A percentile compares a stretch with the other conserved stretches of the same genome.
Evolutionary conservation across 1,140 invertebrate genomes (phyloP).

Genomic region (Aphelinus certus): DNA sequence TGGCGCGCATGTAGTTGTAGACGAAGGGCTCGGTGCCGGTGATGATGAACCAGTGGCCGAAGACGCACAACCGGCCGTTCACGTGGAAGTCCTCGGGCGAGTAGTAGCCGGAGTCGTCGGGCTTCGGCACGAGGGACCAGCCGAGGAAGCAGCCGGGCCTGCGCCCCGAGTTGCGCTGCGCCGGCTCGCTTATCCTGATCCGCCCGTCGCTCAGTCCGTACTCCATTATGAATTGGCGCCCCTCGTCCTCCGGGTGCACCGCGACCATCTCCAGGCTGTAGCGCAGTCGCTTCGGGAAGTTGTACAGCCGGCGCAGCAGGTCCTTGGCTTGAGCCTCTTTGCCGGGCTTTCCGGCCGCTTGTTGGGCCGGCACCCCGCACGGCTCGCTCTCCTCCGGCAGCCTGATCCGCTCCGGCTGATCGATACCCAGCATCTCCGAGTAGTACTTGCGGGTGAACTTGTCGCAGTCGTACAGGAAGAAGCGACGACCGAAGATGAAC

Average conservation of each 20-base stretch:
- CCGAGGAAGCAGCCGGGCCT: slow-evolving; percentile 77
- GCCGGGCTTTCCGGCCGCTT: neutral
- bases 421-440: slow-evolving; percentile 61
- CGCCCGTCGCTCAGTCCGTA: slow-evolving; percentile 73
- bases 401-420: slow-evolving; percentile 52
- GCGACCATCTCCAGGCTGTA: slow-evolving; percentile 74
- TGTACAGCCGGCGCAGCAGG: slow-evolving; percentile 71
- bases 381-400: neutral
- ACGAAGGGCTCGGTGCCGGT: slow-evolving; percentile 75
- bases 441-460: slow-evolving; percentile 83
- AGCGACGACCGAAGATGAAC: slow-evolving; percentile 73
- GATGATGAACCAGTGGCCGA: slow-evolving; percentile 74
- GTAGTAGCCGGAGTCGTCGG: slow-evolving; percentile 65
- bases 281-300: slow-evolving; percentile 71
- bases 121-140: slow-evolving; percentile 74
- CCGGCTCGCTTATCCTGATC: slow-evolving; percentile 71
- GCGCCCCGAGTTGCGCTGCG: slow-evolving; percentile 74
- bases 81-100: slow-evolving; percentile 76
- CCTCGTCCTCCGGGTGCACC: slow-evolving; percentile 74
- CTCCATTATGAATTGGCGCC: slow-evolving; percentile 73
- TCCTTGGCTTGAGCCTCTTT: slow-evolving; percentile 67
- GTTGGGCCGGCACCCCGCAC: neutral
- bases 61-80: slow-evolving; percentile 72
- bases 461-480: slow-evolving; percentile 84
- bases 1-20: slow-evolving; percentile 76